Evolutionary conservation across 2,797 vertebrate genomes (phyloP), one percentile per base, ranked within the genome.

Genomic region (Falco biarmicus): DNA sequence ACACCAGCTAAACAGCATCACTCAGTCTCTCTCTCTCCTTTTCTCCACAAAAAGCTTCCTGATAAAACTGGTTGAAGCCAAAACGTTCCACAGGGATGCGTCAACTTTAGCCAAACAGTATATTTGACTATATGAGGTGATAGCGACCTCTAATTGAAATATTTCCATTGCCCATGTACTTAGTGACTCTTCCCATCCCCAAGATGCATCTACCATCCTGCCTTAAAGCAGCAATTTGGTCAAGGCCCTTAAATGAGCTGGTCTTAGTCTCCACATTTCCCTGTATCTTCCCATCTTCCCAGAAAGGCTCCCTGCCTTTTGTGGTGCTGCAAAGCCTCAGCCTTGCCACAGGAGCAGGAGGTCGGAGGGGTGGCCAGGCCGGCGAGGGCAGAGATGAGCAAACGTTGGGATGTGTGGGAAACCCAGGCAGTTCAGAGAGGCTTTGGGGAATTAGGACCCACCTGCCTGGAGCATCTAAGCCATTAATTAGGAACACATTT

Each of bases 1-100:
- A 87, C 92, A 87, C 69, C 41, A 90, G 20, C 71, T 78, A 75
- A 94, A 93, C 45, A 85, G 16, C 32, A 85, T 87, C 89, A 81
- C 24, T 82, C 60, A 37, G n/a, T 81, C 37, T 65, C 47, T 76
- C 32, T 74, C 56, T 41, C 29, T 61, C 25, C 37, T 90, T 74
- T 89, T 82, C 61, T 78, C 32, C 47, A 56, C 69, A 50, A 81
- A 89, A 84, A 86, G 2, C 54, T 91, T 87, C 71, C 69, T 78
- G 78, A 92, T 90, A 76, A 84, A 85, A 71, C 29, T 77, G 22
- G 29, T 84, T 76, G 51, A 80, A 87, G 75, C 37, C 2, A 4
- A 87, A 89, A 78, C 43, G 20, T 64, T 92, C 51, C 75, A 28
- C 28, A 51, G 31, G 31, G 37, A 51, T 63, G 29, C 4, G 3